Conservation (phyloP, 2,888 invertebrate genomes). For the Flexamia atlantica region DNA sequence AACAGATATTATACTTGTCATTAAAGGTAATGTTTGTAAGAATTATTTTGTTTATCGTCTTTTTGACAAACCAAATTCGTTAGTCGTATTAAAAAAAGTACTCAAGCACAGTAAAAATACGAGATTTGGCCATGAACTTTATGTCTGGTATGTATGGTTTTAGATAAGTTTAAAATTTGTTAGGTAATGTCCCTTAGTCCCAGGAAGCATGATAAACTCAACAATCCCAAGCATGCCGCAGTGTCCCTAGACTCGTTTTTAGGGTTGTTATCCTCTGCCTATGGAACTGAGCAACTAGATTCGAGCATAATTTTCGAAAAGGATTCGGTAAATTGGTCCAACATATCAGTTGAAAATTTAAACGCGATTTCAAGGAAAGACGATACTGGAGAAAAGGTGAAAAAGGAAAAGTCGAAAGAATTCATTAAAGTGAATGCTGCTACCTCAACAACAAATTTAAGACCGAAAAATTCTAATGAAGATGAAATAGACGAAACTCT, state of each 20-base stretch:
- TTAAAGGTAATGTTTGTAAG: too few species aligned
- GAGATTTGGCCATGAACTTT: too few species aligned
- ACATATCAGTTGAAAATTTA: slow-evolving; percentile 32
- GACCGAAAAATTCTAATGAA: background rate
- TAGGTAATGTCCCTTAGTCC: slow-evolving; percentile 15
- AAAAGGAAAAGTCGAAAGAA: background rate
- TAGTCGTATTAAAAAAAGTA: too few species aligned
- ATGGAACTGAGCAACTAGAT: slow-evolving; percentile 35
- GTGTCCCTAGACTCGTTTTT: slow-evolving; percentile 28
- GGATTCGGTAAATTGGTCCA: slow-evolving; percentile 10
- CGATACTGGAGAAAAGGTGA: background rate
- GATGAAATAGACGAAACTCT: slow-evolving; percentile 26
- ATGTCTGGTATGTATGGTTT: too few species aligned
- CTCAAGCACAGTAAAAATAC: too few species aligned
- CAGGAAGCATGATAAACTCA: background rate
- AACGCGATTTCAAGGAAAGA: background rate
- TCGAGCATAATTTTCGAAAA: slow-evolving; percentile 18
- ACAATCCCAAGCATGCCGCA: slow-evolving; percentile 12
- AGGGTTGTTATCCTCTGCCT: slow-evolving; percentile 26
- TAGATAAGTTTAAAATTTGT: too few species aligned
- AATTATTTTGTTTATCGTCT: too few species aligned
- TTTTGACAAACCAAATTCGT: too few species aligned
- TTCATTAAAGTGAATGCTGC: background rate
- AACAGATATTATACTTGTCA: too few species aligned
- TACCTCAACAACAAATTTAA: slow-evolving; percentile 40